A percentile compares a stretch with the other conserved stretches of the same genome.
phyloP scores from a whole-genome alignment of 2,888 invertebrate genomes.

The Apamea crenata region DNA sequence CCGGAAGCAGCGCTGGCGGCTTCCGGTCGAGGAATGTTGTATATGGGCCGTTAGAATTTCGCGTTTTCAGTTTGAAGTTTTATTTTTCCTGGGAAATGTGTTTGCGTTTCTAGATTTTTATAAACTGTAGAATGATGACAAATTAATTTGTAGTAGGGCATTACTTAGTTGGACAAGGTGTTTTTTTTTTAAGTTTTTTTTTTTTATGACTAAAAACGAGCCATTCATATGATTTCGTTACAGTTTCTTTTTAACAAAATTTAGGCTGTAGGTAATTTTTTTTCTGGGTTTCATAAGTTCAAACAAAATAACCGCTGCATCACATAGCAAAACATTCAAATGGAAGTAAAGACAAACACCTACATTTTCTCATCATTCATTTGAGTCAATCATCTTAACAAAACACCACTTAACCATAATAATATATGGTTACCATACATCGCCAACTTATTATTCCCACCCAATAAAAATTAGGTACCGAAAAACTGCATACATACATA shows the following conservation, averaged over 20 bases:
- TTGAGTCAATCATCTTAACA: background rate
- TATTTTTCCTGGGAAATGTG: conserved; percentile 65
- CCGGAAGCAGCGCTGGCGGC: conserved; percentile 87
- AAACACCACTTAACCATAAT: no score
- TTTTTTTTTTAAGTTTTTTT: background rate
- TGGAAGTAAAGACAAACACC: background rate
- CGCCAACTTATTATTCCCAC: background rate
- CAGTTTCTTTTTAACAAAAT: background rate
- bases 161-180: background rate
- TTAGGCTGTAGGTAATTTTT: background rate
- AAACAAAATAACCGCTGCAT: background rate
- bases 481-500: conserved; percentile 64
- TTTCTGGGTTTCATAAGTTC: background rate
- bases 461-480: conserved; percentile 56
- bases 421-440: background rate
- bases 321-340: background rate
- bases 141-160: background rate
- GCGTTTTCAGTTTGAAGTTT: conserved; percentile 76
- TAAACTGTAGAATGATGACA: background rate
- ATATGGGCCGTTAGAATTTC: conserved; percentile 77
- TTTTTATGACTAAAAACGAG: background rate
- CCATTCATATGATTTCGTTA: background rate
- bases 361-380: background rate
- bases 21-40: conserved; percentile 86
- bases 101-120: conserved; percentile 11